These are phyloP conservation scores for Steinernema feltiae DNA, from an alignment of 1,140 invertebrate genomes.

Conservation along the genomic window DNA sequence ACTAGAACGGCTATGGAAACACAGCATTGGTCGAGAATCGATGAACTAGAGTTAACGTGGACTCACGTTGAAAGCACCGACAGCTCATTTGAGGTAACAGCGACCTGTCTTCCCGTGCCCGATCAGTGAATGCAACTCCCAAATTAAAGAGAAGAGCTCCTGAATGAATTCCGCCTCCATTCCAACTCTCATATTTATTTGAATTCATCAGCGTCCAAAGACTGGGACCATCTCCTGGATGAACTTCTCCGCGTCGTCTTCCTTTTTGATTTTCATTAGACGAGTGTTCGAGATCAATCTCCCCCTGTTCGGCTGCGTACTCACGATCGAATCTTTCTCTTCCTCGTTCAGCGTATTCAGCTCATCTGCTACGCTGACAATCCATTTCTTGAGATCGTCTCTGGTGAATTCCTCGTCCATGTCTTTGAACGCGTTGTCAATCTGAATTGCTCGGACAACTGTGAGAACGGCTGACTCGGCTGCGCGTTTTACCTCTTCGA, in stretches of 20 bases:
- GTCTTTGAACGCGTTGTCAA: constrained; percentile 7
- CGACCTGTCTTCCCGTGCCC: too few species aligned
- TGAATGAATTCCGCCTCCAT: too few species aligned
- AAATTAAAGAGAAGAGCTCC: too few species aligned
- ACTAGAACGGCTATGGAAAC: too few species aligned
- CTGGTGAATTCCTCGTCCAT: neutral
- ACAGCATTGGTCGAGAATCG: too few species aligned
- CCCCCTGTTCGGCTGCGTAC: neutral
- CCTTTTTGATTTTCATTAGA: neutral
- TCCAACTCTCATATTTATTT: too few species aligned
- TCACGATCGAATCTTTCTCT: neutral
- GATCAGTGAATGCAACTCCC: too few species aligned
- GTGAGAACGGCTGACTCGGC: neutral
- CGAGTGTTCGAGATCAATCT: neutral
- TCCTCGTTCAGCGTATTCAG: neutral
- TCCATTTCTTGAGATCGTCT: neutral
- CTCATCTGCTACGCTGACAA: neutral
- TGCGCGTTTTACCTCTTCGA: neutral
- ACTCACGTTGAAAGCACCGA: too few species aligned
- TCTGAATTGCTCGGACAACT: neutral
- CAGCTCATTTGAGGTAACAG: too few species aligned
- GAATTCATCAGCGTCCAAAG: neutral
- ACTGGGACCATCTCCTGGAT: neutral
- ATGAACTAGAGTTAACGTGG: too few species aligned
- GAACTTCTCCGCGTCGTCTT: neutral